Evolutionary conservation across 2,113 vertebrate species (phyloP).

Genomic region (Lophotis ruficrista): DNA sequence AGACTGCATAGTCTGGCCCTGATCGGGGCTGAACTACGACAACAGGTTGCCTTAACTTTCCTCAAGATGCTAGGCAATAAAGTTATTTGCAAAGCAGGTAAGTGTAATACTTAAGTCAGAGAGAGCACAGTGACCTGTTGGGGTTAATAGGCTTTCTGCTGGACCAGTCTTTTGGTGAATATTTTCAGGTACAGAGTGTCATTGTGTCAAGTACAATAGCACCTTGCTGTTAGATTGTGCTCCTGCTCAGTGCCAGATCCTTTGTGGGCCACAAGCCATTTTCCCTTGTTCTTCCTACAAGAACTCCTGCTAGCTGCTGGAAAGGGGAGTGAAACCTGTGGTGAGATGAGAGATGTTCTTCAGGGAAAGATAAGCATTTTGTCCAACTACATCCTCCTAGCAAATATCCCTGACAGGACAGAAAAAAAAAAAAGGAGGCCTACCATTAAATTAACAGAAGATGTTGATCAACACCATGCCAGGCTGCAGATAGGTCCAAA

Average conservation of each 20-base stretch:
- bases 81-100: neutral
- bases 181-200: neutral
- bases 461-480: neutral
- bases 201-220: neutral
- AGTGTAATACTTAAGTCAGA: neutral
- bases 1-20: no score
- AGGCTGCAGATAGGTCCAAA: neutral
- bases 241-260: neutral
- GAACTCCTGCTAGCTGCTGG: neutral
- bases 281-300: neutral
- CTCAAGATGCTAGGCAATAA: neutral
- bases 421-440: neutral
- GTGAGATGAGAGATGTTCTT: neutral
- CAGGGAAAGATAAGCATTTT: neutral
- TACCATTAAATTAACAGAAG: neutral
- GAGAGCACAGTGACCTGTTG: neutral
- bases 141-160: neutral
- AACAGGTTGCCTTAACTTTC: neutral
- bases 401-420: neutral
- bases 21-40: no score
- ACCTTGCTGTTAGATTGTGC: neutral
- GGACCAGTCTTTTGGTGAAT: neutral
- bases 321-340: neutral
- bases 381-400: neutral
- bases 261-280: neutral